Conservation (phyloP, 2,797 vertebrate species). For the Bradypodion pumilum region DNA sequence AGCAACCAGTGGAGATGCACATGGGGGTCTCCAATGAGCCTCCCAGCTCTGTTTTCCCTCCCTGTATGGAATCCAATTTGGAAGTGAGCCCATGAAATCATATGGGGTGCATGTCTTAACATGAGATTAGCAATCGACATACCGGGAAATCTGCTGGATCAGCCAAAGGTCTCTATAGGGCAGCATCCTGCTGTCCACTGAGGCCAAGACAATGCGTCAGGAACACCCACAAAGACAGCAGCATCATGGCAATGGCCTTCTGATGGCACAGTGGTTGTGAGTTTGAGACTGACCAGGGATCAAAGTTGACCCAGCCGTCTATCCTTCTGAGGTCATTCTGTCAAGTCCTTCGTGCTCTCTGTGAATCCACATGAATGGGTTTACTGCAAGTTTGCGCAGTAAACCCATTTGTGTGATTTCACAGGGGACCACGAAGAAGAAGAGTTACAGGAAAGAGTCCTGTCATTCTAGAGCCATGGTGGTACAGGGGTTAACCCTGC, state of each 20-base stretch:
- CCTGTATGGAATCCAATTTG: neutral
- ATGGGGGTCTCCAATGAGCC: neutral
- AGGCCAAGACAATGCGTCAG: neutral
- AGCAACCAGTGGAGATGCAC: neutral
- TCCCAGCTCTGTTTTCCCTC: neutral
- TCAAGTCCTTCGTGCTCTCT: too few relatives aligned
- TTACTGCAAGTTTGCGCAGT: too few relatives aligned
- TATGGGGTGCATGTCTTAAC: fast-evolving
- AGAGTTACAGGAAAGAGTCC: too few relatives aligned
- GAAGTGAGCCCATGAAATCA: neutral
- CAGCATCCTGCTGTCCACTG: neutral
- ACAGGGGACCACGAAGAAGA: too few relatives aligned
- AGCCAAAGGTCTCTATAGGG: neutral
- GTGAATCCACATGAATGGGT: too few relatives aligned
- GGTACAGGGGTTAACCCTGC: too few relatives aligned
- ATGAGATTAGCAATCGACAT: neutral
- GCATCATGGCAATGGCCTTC: too few relatives aligned
- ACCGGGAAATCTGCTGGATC: neutral
- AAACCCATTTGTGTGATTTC: too few relatives aligned
- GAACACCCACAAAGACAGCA: neutral
- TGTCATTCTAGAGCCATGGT: too few relatives aligned
- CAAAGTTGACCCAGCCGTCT: too few relatives aligned
- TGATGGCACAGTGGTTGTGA: neutral
- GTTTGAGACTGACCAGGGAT: too few relatives aligned
- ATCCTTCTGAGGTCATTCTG: too few relatives aligned